Evolutionary conservation across 2,797 vertebrate genomes (phyloP).

Genomic region (Semaprochilodus insignis): DNA sequence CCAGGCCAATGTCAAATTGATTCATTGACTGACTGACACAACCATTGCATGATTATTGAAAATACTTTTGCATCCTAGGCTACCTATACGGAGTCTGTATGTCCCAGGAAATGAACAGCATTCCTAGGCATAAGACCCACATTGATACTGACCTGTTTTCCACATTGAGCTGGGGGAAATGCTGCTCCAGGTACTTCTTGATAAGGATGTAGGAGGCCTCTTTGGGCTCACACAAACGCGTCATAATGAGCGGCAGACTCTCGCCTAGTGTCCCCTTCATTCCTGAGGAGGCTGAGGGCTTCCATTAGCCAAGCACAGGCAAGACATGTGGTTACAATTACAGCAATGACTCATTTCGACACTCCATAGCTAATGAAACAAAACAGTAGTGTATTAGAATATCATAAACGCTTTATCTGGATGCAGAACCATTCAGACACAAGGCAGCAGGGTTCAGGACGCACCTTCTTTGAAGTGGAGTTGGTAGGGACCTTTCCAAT

Average conservation of each 20-base stretch:
- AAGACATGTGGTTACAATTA: neutral
- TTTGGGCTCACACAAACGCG: constrained; percentile 96
- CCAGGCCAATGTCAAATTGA: neutral
- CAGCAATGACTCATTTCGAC: neutral
- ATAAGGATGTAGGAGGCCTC: constrained; percentile 97
- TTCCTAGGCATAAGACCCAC: no score
- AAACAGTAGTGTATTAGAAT: neutral
- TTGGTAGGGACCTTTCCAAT: constrained; percentile 79
- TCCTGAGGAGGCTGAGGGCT: constrained; percentile 51
- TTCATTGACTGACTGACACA: no score
- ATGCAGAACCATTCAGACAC: neutral
- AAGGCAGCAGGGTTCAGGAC: neutral
- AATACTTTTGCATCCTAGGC: no score
- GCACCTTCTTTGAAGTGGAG: constrained; percentile 45
- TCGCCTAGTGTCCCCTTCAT: constrained; percentile 91
- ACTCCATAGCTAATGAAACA: neutral
- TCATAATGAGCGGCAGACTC: constrained; percentile 94
- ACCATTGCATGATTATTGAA: no score
- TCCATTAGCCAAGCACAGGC: constrained; percentile 63
- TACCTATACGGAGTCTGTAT: no score
- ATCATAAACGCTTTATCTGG: neutral
- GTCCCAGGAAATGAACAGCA: neutral
- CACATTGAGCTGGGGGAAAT: constrained; percentile 93
- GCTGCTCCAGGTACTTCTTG: constrained; percentile 96
- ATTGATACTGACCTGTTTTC: constrained; percentile 82